phyloP scores from a whole-genome alignment of 2,797 vertebrate genomes.

The Pseudotriccus pelzelni region DNA sequence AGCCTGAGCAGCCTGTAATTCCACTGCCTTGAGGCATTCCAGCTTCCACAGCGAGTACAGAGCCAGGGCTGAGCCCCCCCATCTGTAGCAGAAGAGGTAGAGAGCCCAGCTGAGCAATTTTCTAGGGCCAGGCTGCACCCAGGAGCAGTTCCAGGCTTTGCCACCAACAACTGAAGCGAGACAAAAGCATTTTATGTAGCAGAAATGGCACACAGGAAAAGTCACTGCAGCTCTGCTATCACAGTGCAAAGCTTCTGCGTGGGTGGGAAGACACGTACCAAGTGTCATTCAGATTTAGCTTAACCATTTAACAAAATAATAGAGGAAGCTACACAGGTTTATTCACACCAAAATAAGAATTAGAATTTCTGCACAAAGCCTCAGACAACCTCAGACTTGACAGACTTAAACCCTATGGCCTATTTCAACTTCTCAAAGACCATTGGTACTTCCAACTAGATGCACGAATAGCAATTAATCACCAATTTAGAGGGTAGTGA shows the following conservation, averaged over 20 bases:
- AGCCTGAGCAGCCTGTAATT: neutral
- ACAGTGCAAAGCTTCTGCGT: accelerated
- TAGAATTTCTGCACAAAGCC: neutral
- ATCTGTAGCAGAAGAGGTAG: neutral
- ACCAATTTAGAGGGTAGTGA: neutral
- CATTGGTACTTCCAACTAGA: neutral
- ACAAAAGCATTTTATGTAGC: neutral
- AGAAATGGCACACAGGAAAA: neutral
- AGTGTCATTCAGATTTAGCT: neutral
- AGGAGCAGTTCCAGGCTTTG: neutral
- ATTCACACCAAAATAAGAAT: neutral
- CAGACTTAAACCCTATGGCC: neutral
- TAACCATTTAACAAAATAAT: neutral
- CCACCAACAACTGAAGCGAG: neutral
- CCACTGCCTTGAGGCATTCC: neutral
- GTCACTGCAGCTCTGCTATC: neutral
- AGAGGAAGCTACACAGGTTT: neutral
- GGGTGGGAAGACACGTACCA: neutral
- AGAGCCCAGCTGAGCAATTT: neutral
- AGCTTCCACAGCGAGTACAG: neutral
- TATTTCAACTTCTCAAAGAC: neutral
- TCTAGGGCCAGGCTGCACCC: neutral
- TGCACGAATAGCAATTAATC: neutral
- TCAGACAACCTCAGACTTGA: neutral
- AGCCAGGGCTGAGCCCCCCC: neutral